Base-by-base conservation (phyloP, 2,113 vertebrate species). In the Podarcis cretensis region DNA sequence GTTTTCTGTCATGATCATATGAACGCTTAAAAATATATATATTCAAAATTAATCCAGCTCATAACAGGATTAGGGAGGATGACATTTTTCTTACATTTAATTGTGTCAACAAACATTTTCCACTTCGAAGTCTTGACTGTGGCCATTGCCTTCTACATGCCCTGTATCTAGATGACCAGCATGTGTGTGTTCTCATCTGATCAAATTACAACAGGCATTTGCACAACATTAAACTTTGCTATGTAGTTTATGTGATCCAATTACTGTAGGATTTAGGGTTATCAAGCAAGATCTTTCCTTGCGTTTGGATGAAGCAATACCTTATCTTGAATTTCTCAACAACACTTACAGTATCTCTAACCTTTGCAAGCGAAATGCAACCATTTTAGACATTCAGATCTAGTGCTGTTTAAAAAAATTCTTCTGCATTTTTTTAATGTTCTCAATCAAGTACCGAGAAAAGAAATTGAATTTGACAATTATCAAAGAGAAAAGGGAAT, bases 21-120 rank as follows among this genome's bases (percentile, higher is more conserved):
- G 43, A 87, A 80, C 23, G 59, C 16, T 9, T 57, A 23, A 57
- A 73, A 18, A 57, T n/a, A 37, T 25, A n/a, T 37, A 48, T 7
- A 43, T 43, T 25, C 71, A 81, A 87, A 87, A 7, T 21, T 73
- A 87, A 87, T 81, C 35, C 79, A 74, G 32, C 54, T 87, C 57
- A 82, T 65, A 82, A 82, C 4, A 48, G 69, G 87, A 88, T 88
- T 87, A 87, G 69, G n/a, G 27, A 43, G 18, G 27, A 83, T 63
- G 16, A 10, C n/a, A 65, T 5, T 82, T 83, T 54, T 83, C 59
- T 66, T 83, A 66, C 71, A 76, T 66, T 88, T 88, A 18, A 83
- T 76, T 76, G 75, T 68, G 30, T 76, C 80, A 87, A 48, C 57
- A 75, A 75, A 75, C 20, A 83, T 88, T 87, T 71, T 8, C 30